Base-by-base conservation (phyloP, 92 coral and sea anemone genomes). In the Blastomussa wellsi region DNA sequence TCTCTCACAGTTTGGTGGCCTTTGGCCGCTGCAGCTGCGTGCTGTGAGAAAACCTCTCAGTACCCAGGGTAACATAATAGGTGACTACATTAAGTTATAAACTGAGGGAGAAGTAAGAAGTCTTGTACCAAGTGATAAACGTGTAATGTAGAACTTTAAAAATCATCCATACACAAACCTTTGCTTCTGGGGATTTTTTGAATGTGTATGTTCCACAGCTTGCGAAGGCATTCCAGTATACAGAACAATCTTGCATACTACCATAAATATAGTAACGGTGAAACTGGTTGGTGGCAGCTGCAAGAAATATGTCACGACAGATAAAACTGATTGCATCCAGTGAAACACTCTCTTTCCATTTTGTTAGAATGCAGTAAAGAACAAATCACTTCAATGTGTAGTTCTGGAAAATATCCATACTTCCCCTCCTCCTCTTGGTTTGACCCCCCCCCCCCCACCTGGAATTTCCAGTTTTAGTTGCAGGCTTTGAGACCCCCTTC, bases 211-310 rank as follows among this genome's bases (percentile, higher is more conserved):
- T 65, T 4, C 86, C 32, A 82, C 98, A 95, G 83, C 95, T 94
- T 38, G 77, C 76, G 81, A 95, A 87, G 77, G 93, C 98, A 49
- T 88, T 83, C 59, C 92, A 90, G 80, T 92, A 89, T 5, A 68
- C 68, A 31, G 94, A 84, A 51, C 98, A 95, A 60, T 95, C 93
- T 74, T 95, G 88, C 86, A 92, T 90, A 81, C 76, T 90, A 5
- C 98, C 98, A 90, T 94, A 84, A 33, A 94, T 95, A 82, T 95
- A 95, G 80, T 95, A 95, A 33, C 91, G 94, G 78, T 94, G 98
- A 77, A 95, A 95, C 84, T 95, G 98, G 87, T 94, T 95, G 31
- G 91, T 80, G 51, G 98, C 92, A 8, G 98, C 98, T 95, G 81
- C 24, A 80, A 68, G 1, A 69, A 47, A 14, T 7, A 59, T n/a